Evolutionary conservation across 2,113 vertebrate species (phyloP).

Genomic region (Saguinus midas): DNA sequence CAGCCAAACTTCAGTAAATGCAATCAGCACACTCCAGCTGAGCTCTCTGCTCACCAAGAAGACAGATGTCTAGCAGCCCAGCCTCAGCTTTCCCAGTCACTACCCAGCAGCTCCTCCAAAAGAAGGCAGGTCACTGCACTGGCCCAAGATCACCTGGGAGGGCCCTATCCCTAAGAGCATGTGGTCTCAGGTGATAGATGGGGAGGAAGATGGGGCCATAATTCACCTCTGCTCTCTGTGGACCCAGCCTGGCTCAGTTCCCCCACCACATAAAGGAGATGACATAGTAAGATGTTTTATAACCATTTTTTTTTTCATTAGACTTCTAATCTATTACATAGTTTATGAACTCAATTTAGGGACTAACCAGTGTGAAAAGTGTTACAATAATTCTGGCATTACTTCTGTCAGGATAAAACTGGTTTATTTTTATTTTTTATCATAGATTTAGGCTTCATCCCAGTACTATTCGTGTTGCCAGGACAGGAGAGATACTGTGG

Average conservation of each 20-base stretch:
- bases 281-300: not conserved
- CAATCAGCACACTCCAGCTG: not conserved
- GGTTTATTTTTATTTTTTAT: not conserved
- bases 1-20: constrained; percentile 38
- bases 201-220: not conserved
- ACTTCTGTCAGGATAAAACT: not conserved
- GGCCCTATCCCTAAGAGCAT: not conserved
- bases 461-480: not conserved
- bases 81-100: not conserved
- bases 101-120: not conserved
- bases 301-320: not conserved
- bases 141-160: not conserved
- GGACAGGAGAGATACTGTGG: not conserved
- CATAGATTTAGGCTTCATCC: not conserved
- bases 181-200: not conserved
- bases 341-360: not conserved
- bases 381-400: not conserved
- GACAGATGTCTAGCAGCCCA: not conserved
- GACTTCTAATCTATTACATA: not conserved
- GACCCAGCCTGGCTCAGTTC: not conserved
- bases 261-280: not conserved
- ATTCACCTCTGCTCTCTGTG: not conserved
- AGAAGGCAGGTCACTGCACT: not conserved
- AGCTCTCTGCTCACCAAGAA: not conserved
- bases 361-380: not conserved